phyloP scores from a whole-genome alignment of 1,140 invertebrate species.

The Drosophila navojoa region DNA sequence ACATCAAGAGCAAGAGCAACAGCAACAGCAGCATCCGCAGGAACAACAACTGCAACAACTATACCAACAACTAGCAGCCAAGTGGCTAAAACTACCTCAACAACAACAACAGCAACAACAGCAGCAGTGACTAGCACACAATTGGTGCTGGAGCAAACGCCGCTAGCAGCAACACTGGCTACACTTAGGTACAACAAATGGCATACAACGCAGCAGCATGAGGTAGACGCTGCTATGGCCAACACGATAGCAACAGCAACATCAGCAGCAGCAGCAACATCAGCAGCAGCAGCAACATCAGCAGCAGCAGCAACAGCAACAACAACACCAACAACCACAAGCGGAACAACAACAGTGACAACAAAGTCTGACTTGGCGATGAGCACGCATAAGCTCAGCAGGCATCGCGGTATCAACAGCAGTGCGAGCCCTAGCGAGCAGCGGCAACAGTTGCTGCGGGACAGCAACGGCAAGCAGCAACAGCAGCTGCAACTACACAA shows the following conservation, averaged over 20 bases:
- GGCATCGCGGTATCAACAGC: slow-evolving; percentile 27
- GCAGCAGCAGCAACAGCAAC: slow-evolving; percentile 40
- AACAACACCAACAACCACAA: slow-evolving; percentile 36
- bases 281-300: slow-evolving; percentile 35
- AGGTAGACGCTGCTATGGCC: slow-evolving; percentile 17
- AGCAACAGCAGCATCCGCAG: slow-evolving; percentile 32
- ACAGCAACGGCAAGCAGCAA: slow-evolving; percentile 33
- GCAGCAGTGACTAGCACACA: slow-evolving; percentile 37
- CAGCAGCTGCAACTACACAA: slow-evolving; percentile 30
- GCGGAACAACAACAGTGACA: slow-evolving; percentile 26
- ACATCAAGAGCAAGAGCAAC: slow-evolving; percentile 50
- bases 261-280: slow-evolving; percentile 34
- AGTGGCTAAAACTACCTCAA: slow-evolving; percentile 34
- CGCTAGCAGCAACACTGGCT: slow-evolving; percentile 53
- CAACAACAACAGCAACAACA: slow-evolving; percentile 36
- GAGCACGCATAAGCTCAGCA: slow-evolving; percentile 43
- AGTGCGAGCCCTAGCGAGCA: slow-evolving; percentile 13
- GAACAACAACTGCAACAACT: slow-evolving; percentile 56
- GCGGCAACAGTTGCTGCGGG: slow-evolving; percentile 38
- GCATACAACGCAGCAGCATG: slow-evolving; percentile 53
- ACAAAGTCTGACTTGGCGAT: slow-evolving; percentile 49
- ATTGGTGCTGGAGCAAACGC: slow-evolving; percentile 66
- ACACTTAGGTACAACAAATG: slow-evolving; percentile 54
- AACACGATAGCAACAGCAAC: slow-evolving; percentile 37
- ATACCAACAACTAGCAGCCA: slow-evolving; percentile 5